Percentiles rank a stretch among this genome's conserved stretches.
Conservation (phyloP, 2,797 vertebrate species). For the Pseudochromis fuscus region DNA sequence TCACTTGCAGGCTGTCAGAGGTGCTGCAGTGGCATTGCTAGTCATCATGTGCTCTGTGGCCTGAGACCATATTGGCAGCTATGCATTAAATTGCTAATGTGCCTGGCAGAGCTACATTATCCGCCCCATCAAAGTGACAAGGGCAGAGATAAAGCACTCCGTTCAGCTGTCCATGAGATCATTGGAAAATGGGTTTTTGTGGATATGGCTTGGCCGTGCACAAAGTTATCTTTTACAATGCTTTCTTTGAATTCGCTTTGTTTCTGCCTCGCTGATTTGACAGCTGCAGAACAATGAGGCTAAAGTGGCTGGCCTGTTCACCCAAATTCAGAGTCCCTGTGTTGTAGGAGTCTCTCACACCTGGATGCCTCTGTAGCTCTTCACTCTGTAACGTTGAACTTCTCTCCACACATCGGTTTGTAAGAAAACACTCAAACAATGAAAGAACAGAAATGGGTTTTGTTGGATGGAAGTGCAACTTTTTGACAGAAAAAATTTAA, state of each 20-base stretch:
- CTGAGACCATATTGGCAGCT: constrained; percentile 65
- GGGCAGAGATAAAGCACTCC: constrained; percentile 61
- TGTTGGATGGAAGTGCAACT: neutral
- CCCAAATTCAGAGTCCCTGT: constrained; percentile 27
- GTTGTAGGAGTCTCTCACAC: constrained; percentile 40
- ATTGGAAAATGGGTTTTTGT: constrained; percentile 68
- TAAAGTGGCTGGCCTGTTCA: constrained; percentile 41
- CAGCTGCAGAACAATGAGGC: constrained; percentile 63
- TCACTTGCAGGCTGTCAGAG: constrained; percentile 22
- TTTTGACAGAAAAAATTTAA: neutral
- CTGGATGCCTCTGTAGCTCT: constrained; percentile 45
- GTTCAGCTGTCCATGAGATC: constrained; percentile 65
- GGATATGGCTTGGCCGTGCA: constrained; percentile 36
- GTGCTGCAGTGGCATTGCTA: constrained; percentile 38
- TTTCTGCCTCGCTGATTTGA: constrained; percentile 64
- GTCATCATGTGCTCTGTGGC: constrained; percentile 52
- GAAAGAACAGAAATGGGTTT: neutral
- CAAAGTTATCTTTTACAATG: constrained; percentile 60
- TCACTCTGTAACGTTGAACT: constrained; percentile 7
- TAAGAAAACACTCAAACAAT: constrained; percentile 12
- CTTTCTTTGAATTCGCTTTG: constrained; percentile 63
- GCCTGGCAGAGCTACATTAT: constrained; percentile 71
- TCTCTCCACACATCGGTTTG: constrained; percentile 27
- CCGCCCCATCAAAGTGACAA: constrained; percentile 69
- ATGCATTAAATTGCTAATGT: constrained; percentile 76